These are phyloP conservation scores for Hypselothyrea guttata DNA, from an alignment of 2,888 invertebrate species.

Conservation along the genomic window DNA sequence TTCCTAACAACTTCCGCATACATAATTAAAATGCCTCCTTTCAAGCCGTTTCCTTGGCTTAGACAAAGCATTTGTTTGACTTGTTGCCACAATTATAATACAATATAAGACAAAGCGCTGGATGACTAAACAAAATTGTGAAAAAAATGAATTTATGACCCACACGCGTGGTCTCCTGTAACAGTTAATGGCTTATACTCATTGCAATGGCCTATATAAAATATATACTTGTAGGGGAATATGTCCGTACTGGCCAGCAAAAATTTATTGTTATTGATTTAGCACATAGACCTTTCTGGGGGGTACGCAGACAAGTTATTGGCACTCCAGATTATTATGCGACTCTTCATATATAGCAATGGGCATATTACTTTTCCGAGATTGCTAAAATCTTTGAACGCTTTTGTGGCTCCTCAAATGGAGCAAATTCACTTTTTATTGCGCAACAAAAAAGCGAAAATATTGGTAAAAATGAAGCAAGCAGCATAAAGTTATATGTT, in stretches of 20 bases:
- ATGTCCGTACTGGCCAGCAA: conserved; percentile 17
- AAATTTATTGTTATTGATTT: conserved; percentile 72
- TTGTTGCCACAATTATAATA: too few species aligned
- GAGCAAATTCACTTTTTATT: neutral
- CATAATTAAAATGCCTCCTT: neutral
- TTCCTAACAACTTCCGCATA: too few species aligned
- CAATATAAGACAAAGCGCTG: too few species aligned
- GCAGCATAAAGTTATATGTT: neutral
- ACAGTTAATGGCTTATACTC: conserved; percentile 17
- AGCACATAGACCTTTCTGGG: conserved; percentile 14
- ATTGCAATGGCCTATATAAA: conserved; percentile 15
- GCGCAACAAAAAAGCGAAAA: too few species aligned
- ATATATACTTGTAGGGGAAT: neutral
- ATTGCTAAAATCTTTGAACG: conserved; percentile 8
- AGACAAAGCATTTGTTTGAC: too few species aligned
- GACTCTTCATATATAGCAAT: conserved; percentile 51
- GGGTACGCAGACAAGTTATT: conserved; percentile 12
- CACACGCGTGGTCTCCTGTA: conserved; percentile 34
- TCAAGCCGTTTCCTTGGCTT: too few species aligned
- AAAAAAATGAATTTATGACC: conserved; percentile 48
- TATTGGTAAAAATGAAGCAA: conserved; percentile 1
- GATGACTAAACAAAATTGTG: neutral
- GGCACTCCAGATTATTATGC: conserved; percentile 44
- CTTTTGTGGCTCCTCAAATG: conserved; percentile 15
- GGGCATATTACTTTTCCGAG: conserved; percentile 16